A percentile compares a stretch with the other conserved stretches of the same genome.
Conservation (phyloP, 1,140 invertebrate genomes). For the Drosophila equinoxialis region DNA sequence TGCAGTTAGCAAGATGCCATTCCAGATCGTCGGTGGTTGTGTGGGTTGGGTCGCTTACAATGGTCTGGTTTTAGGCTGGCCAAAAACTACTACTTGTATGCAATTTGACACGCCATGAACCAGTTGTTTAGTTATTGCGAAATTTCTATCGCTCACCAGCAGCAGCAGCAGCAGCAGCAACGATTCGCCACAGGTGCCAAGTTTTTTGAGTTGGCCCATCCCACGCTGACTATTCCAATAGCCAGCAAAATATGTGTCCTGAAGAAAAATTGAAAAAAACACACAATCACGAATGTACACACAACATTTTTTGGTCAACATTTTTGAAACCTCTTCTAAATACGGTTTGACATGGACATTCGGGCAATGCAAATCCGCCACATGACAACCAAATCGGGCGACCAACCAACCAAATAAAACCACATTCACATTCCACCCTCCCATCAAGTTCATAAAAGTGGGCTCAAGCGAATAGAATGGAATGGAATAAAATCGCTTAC, state of each 20-base stretch:
- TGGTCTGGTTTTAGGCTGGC: constrained; percentile 37
- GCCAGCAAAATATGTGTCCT: constrained; percentile 43
- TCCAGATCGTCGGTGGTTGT: constrained; percentile 7
- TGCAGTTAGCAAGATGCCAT: constrained; percentile 29
- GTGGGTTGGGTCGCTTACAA: constrained; percentile 32
- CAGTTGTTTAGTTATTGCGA: constrained; percentile 67
- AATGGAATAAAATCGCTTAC: constrained; percentile 11
- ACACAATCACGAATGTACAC: constrained; percentile 44
- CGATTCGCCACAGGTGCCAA: constrained; percentile 55
- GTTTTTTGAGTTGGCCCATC: constrained; percentile 22
- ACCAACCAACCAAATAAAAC: constrained; percentile 27
- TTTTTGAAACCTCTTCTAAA: constrained; percentile 1
- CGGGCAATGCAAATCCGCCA: constrained; percentile 48
- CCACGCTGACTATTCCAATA: constrained; percentile 24
- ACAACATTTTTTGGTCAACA: background rate
- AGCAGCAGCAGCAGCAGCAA: constrained; percentile 13
- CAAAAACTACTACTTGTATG: constrained; percentile 31
- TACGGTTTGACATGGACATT: constrained; percentile 49
- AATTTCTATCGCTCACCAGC: constrained; percentile 31
- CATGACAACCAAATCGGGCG: constrained; percentile 29
- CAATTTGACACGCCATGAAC: constrained; percentile 72
- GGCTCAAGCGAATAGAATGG: constrained; percentile 51
- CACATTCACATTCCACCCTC: constrained; percentile 27
- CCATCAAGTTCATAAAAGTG: constrained; percentile 59
- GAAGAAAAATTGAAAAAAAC: constrained; percentile 6